Base-by-base conservation (phyloP, 37 sponge, comb jelly and placozoan species). In the Haliclona indistincta region DNA sequence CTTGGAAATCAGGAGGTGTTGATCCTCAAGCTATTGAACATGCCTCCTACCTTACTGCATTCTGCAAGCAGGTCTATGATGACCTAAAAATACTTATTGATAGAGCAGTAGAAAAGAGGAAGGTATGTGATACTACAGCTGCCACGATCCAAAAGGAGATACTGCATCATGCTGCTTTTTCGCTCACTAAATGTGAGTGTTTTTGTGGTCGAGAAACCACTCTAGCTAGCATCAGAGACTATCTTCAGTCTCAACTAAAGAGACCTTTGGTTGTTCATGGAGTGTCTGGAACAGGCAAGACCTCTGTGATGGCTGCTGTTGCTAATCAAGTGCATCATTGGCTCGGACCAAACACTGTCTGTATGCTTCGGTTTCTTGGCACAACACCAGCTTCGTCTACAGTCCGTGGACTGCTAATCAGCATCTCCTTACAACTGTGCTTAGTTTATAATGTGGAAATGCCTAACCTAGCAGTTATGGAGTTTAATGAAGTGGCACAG, bases 231-330 rank as follows among this genome's bases (percentile, higher is more conserved):
- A 79, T 89, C 11, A 19, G 45, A 25, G 25, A 56, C 10, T 77
- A 25, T 47, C 1, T 88, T 15, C n/a, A 29, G 25, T 68, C 71
- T 7, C 4, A 71, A 8, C 10, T 37, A 2, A 3, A 41, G 0
- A 71, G 26, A 7, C 93, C 93, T 0, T 68, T 91, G 17, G 64
- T 91, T 38, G 25, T 91, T 22, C 51, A 88, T 73, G 93, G 93
- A 20, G 54, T 39, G 33, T 88, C 89, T 4, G 93, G 93, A 35
- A 73, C 77, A 28, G 93, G 93, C 11, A 91, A 91, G 43, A 88
- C 93, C 29, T 83, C 93, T 0, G 52, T 91, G 29, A 83, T 91
- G 71, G 89, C 93, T 13, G 71, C 76, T 5, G 64, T 39, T 38
- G 76, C 69, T 10, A 3, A 13, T 0, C 1, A 22, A 2, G 28